These are phyloP conservation scores for Xyliphius kryptos DNA, from an alignment of 2,113 vertebrate genomes.

Conservation along the genomic window DNA sequence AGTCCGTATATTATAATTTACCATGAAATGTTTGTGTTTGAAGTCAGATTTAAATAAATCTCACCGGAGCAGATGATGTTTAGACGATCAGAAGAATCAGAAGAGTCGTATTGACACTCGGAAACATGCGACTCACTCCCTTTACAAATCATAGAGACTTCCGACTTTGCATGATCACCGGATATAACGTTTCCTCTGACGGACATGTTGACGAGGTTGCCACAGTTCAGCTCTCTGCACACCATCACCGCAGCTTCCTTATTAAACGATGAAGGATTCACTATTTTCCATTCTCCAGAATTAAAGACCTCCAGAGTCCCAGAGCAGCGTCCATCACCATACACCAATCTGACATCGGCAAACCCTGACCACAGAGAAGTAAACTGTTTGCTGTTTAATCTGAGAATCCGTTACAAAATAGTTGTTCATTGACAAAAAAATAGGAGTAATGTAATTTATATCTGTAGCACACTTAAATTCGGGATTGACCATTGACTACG, in stretches of 20 bases:
- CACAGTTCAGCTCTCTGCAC: constrained; percentile 9
- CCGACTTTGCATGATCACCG: neutral
- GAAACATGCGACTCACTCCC: neutral
- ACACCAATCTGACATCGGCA: neutral
- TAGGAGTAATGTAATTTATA: no score
- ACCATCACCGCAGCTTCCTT: neutral
- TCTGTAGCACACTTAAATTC: no score
- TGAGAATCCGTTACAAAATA: neutral
- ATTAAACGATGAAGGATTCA: neutral
- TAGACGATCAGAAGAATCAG: neutral
- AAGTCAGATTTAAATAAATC: no score
- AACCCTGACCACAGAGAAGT: constrained; percentile 1
- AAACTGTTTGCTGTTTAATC: neutral
- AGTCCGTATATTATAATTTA: no score
- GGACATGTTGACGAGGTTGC: neutral
- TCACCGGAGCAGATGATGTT: neutral
- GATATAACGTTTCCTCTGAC: neutral
- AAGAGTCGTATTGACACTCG: neutral
- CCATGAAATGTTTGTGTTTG: no score
- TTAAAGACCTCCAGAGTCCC: neutral
- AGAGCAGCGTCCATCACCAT: neutral
- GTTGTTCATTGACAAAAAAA: no score
- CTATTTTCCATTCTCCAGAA: neutral
- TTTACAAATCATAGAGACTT: neutral
- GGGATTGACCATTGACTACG: no score